A percentile compares a stretch with the other conserved stretches of the same genome.
Evolutionary conservation across 2,888 invertebrate species (phyloP).

Genomic region (Balanococcus diminutus): DNA sequence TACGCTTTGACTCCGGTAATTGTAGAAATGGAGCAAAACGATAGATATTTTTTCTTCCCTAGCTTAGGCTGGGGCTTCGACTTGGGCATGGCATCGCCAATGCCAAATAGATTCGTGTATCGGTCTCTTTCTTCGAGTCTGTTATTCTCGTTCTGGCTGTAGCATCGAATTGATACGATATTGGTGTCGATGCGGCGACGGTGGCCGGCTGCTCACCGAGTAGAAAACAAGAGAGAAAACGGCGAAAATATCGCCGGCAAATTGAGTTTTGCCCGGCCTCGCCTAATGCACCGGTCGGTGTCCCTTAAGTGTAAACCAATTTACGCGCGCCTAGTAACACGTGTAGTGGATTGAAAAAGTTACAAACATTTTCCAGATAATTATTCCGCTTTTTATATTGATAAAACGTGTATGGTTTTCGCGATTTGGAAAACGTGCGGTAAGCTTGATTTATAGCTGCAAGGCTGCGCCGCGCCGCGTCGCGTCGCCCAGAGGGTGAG

Average conservation of each 20-base stretch:
- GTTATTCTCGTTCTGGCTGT: neutral
- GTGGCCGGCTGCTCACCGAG: neutral
- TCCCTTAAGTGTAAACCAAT: slow-evolving; percentile 39
- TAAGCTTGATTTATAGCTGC: slow-evolving; percentile 28
- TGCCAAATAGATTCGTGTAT: neutral
- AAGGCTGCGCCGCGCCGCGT: neutral
- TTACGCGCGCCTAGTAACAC: slow-evolving; percentile 31
- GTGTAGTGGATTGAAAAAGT: slow-evolving; percentile 39
- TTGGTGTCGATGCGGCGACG: neutral
- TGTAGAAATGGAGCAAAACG: slow-evolving; percentile 41
- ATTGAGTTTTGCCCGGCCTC: slow-evolving; percentile 31
- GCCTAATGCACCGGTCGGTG: slow-evolving; percentile 14
- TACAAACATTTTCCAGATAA: slow-evolving; percentile 37
- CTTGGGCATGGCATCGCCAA: no score
- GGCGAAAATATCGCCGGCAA: slow-evolving; percentile 22
- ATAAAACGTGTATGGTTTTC: slow-evolving; percentile 30
- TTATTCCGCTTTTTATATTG: slow-evolving; percentile 32
- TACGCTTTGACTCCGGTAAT: neutral
- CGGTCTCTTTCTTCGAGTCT: neutral
- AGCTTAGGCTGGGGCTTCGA: no score
- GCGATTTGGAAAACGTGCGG: slow-evolving; percentile 30
- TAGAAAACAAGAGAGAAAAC: neutral
- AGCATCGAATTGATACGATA: neutral
- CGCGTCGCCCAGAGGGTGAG: neutral
- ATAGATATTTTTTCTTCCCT: neutral